These are phyloP conservation scores for Panopea generosa DNA, from an alignment of 2,888 invertebrate genomes.

Conservation along the genomic window DNA sequence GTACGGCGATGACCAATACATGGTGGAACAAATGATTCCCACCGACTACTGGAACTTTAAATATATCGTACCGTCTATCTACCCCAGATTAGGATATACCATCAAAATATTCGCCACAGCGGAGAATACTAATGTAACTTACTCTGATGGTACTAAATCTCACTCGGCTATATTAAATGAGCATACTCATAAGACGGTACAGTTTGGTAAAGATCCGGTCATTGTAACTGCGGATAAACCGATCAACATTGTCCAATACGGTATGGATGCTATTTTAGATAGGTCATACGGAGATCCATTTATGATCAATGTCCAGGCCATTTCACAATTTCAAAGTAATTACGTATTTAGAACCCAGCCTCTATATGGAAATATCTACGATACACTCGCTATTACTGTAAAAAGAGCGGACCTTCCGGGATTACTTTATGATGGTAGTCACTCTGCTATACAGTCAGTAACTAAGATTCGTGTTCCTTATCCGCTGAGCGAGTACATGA, in stretches of 20 bases:
- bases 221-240: not conserved
- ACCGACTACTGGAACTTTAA: not conserved
- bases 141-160: not conserved
- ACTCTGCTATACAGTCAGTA: not conserved
- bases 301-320: constrained; percentile 5
- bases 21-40: constrained; percentile 10
- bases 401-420: not conserved
- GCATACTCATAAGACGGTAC: not conserved
- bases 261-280: not conserved
- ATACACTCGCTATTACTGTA: not conserved
- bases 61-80: constrained; percentile 1
- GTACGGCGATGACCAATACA: not conserved
- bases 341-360: not conserved
- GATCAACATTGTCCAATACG: not conserved
- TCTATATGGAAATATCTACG: not conserved
- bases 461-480: not conserved
- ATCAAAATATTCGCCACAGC: not conserved
- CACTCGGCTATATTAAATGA: not conserved
- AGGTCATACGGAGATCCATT: constrained; percentile 1
- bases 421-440: not conserved
- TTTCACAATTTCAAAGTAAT: not conserved
- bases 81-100: not conserved
- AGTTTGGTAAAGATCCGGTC: not conserved
- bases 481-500: not conserved
- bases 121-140: not conserved